Conservation (phyloP, 23 tunicate genomes). For the Trididemnum nubilum region DNA sequence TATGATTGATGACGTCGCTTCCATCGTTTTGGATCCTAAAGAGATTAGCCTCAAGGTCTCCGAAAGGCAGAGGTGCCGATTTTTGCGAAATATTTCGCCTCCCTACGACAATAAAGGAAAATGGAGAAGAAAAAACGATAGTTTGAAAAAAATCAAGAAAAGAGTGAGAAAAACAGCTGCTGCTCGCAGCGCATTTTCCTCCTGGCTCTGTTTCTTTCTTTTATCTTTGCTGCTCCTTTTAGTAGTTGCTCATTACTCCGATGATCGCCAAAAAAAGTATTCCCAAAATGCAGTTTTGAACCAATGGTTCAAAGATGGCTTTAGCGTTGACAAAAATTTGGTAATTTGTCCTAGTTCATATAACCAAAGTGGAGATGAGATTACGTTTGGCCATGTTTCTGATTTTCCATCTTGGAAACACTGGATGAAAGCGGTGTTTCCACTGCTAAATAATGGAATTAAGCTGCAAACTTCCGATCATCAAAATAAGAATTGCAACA, state of each 20-base stretch:
- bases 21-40: conserved; percentile 18
- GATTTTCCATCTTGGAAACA: conserved; percentile 23
- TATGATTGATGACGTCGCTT: background rate
- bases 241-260: background rate
- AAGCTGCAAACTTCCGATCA: background rate
- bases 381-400: conserved; percentile 23
- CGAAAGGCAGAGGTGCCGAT: conserved; percentile 66
- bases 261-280: background rate
- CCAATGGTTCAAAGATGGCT: conserved; percentile 36
- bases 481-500: background rate
- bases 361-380: background rate
- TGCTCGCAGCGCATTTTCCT: conserved; percentile 19
- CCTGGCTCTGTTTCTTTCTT: conserved; percentile 48
- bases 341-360: background rate
- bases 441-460: background rate
- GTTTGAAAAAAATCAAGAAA: conserved; percentile 1
- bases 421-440: conserved; percentile 37
- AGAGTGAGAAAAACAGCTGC: conserved; percentile 16
- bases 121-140: conserved; percentile 29
- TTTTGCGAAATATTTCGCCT: conserved; percentile 64
- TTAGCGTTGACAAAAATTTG: conserved; percentile 23
- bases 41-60: conserved; percentile 36
- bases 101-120: conserved; percentile 55
- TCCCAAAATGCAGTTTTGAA: background rate
- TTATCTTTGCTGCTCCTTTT: conserved; percentile 19